Evolutionary conservation across 2,888 invertebrate genomes (phyloP), one percentile per base, ranked within the genome.

Genomic region (Drosophila barbarae): DNA sequence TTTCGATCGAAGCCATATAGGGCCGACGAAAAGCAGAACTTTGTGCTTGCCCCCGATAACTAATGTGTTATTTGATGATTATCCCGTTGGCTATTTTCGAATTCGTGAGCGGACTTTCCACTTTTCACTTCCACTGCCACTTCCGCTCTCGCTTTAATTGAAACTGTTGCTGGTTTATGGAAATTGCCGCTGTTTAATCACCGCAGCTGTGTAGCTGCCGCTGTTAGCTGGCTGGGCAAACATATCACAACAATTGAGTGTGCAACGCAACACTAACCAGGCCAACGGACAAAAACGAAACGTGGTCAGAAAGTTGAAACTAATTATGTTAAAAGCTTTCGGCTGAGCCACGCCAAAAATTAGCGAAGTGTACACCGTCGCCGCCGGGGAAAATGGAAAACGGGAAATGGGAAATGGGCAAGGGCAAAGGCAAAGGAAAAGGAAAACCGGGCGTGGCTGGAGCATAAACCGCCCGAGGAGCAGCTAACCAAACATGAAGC

Each of bases 291-390:
- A 87, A 86, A 83, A 87, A 86, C 86, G 84, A 84, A 87, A 87
- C 88, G 86, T 87, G 86, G 86, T 86, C 85, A 79, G 88, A 83
- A 88, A 88, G 88, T 85, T 88, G 77, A 85, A 88, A 87, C 87
- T 88, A 88, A 88, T 88, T 88, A 88, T 72, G 87, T 84, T 88
- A 87, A 88, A 87, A 88, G 88, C 88, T 85, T 88, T 81, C 77
- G 70, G 69, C 60, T 69, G 67, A 59, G 71, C 67, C 58, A 69
- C 72, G 71, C 59, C 71, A 69, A 75, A 79, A 76, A 79, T 75
- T 73, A 76, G 71, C 73, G 67, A 65, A 52, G 55, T 69, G 63
- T 49, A 56, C 46, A 47, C 28, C 69, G 32, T 18, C 35, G 44
- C 21, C 28, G 32, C 32, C 21, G 46, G 46, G 30, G 32, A 30